Evolutionary conservation across 2,797 vertebrate genomes (phyloP).

Genomic region (Pagetopsis macropterus): DNA sequence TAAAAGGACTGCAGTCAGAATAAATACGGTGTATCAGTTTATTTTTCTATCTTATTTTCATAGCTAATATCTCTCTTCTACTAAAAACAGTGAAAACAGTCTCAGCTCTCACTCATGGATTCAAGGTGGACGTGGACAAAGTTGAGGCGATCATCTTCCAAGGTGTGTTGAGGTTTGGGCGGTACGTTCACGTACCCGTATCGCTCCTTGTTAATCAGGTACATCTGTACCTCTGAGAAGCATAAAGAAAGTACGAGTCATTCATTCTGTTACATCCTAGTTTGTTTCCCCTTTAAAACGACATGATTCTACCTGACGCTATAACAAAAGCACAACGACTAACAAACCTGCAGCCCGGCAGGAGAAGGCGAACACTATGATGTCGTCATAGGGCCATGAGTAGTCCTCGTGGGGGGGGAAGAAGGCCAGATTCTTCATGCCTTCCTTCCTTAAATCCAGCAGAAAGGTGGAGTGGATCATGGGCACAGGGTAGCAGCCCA

Average conservation of each 20-base stretch:
- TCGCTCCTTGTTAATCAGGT: slow-evolving; percentile 90
- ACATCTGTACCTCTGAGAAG: slow-evolving; percentile 85
- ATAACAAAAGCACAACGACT: not conserved
- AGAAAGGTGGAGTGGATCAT: slow-evolving; percentile 95
- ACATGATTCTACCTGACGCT: not conserved
- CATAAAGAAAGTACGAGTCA: not conserved
- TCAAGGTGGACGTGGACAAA: slow-evolving; percentile 93
- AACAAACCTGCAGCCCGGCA: slow-evolving; percentile 88
- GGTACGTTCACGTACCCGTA: slow-evolving; percentile 96
- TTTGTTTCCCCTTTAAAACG: not conserved
- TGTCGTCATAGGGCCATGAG: slow-evolving; percentile 96
- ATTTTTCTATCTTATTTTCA: no score
- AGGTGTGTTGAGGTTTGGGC: slow-evolving; percentile 87
- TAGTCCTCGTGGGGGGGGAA: slow-evolving; percentile 92
- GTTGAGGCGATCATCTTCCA: slow-evolving; percentile 91
- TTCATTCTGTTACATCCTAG: not conserved
- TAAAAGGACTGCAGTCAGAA: not conserved
- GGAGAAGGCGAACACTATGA: slow-evolving; percentile 95
- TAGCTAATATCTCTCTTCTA: not conserved
- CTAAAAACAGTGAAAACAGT: not conserved
- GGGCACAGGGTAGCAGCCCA: slow-evolving; percentile 91
- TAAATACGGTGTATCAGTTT: no score
- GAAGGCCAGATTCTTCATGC: slow-evolving; percentile 87
- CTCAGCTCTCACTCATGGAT: slow-evolving; percentile 86
- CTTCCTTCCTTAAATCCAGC: slow-evolving; percentile 88